Evolutionary conservation across 1,140 invertebrate genomes (phyloP).

Genomic region (Anagrus nilaparvatae): DNA sequence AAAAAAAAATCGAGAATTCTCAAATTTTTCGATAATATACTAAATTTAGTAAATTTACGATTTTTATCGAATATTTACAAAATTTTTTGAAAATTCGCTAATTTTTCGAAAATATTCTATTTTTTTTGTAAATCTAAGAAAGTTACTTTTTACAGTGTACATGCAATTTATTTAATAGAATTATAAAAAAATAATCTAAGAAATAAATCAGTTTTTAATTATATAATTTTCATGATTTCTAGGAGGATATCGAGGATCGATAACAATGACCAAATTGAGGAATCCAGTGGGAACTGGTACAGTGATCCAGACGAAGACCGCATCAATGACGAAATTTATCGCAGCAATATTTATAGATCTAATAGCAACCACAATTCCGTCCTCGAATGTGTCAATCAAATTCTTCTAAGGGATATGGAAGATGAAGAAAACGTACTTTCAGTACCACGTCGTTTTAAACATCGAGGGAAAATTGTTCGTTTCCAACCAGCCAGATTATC

Average conservation of each 20-base stretch:
- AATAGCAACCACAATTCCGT: constrained; percentile 60
- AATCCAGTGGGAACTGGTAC: constrained; percentile 60
- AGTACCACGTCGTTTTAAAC: constrained; percentile 34
- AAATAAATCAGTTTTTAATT: background rate
- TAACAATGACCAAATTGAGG: constrained; percentile 44
- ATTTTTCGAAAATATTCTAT: no score
- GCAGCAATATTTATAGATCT: constrained; percentile 32
- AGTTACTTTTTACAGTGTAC: no score
- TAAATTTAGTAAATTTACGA: no score
- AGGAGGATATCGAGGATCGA: constrained; percentile 42
- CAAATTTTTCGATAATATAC: no score
- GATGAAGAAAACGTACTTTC: constrained; percentile 35
- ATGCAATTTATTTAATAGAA: background rate
- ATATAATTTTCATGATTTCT: background rate
- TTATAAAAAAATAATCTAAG: constrained; percentile 3
- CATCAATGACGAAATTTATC: constrained; percentile 43
- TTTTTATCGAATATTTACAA: no score
- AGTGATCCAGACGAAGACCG: constrained; percentile 59
- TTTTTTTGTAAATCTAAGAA: no score
- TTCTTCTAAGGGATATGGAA: constrained; percentile 50
- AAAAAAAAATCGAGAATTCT: no score
- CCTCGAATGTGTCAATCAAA: constrained; percentile 67
- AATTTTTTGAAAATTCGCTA: no score
- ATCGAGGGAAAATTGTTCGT: constrained; percentile 36
- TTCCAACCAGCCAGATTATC: constrained; percentile 38